Base-by-base conservation (phyloP, 2,797 vertebrate species). In the Capromys pilorides region DNA sequence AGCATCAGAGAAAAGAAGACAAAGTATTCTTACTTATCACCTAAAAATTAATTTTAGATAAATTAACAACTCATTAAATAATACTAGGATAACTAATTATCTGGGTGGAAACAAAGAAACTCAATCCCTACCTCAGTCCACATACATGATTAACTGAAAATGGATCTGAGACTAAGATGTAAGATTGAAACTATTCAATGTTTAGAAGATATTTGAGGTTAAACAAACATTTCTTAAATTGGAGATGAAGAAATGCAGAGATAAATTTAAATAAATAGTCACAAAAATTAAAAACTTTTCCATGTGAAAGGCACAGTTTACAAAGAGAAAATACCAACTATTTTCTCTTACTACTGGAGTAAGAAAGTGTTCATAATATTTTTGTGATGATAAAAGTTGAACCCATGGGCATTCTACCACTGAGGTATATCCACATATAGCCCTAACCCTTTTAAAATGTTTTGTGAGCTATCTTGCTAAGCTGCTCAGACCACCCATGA, bases 151-250 rank as follows among this genome's bases (percentile, higher is more conserved):
- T 14, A 90, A 57, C 79, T 84, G 31, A 97, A 77, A 92, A 61
- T 66, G 66, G 28, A 33, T 82, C 22, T 77, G 36, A 82, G 6
- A 84, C 39, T 39, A 94, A 71, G 59, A 36, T 61, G 36, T 86
- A 66, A 78, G 18, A 88, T 2, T 5, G 78, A 75, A 92, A 83
- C 5, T 95, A 62, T 66, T 88, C 39, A 62, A 67, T 67, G 39
- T 41, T 86, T 85, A 88, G 57, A 87, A 64, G 21, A 78, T 67
- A 83, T 28, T 19, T 31, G 81, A 9, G 75, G n/a, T 26, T 89
- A 77, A 45, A 64, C 26, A 90, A 69, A 88, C 10, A 21, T 93
- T 95, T 79, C 82, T 92, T 85, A 90, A 82, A 51, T 1, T 57
- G 61, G 14, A 59, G 18, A 39, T 49, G 81, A 90, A 93, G 36